A percentile compares a stretch with the other conserved stretches of the same genome.
Conservation (phyloP, 1,140 invertebrate species). For the Chironomus tepperi region DNA sequence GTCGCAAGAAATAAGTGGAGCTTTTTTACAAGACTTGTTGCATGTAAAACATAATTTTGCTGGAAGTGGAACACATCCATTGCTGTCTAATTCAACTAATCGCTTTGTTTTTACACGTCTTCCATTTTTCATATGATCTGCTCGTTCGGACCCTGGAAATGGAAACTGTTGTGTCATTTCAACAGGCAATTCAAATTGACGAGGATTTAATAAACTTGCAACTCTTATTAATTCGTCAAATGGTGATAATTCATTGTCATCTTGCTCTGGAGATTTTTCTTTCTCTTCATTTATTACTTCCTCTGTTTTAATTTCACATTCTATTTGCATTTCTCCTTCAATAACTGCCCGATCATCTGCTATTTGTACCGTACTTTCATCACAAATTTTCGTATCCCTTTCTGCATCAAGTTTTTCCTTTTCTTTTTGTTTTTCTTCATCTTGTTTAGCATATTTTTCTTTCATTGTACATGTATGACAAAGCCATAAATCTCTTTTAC, state of each 20-base stretch:
- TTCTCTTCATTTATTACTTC: slow-evolving; percentile 28
- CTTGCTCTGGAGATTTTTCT: slow-evolving; percentile 55
- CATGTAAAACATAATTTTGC: slow-evolving; percentile 77
- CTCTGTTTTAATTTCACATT: background rate
- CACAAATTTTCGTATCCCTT: background rate
- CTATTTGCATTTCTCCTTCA: too few relatives aligned
- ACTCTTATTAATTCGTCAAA: slow-evolving; percentile 70
- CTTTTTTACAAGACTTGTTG: slow-evolving; percentile 68
- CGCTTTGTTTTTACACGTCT: background rate
- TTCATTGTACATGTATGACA: slow-evolving; percentile 66
- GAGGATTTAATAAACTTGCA: slow-evolving; percentile 74
- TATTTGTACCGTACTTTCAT: too few relatives aligned
- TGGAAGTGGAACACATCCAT: slow-evolving; percentile 70
- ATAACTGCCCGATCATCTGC: too few relatives aligned
- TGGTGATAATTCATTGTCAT: slow-evolving; percentile 46
- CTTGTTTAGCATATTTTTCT: slow-evolving; percentile 30
- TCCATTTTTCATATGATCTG: slow-evolving; percentile 33
- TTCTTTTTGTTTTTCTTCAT: too few relatives aligned
- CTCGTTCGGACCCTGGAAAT: slow-evolving; percentile 74
- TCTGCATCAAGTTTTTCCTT: too few relatives aligned
- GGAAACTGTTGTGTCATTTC: slow-evolving; percentile 66
- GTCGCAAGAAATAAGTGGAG: slow-evolving; percentile 83
- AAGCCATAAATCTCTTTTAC: slow-evolving; percentile 83
- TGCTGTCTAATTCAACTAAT: slow-evolving; percentile 54
- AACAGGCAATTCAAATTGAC: slow-evolving; percentile 76